phyloP scores from a whole-genome alignment of 2,888 invertebrate genomes.

The Caenorhabditis sulstoni region DNA sequence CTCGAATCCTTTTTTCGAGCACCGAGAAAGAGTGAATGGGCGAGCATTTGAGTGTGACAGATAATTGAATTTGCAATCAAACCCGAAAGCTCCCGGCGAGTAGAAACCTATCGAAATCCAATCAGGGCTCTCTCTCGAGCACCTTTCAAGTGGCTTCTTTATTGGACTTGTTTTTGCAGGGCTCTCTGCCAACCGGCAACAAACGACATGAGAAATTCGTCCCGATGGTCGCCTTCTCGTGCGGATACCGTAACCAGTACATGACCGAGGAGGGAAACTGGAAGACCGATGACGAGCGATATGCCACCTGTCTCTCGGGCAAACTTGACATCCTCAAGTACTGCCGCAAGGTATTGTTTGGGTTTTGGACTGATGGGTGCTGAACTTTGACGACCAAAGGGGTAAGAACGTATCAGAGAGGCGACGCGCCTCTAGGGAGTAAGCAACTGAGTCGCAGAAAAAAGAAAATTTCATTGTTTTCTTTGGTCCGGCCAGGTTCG shows the following conservation, averaged over 20 bases:
- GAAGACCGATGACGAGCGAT: slow-evolving; percentile 75
- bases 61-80: slow-evolving; percentile 33
- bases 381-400: slow-evolving; percentile 7
- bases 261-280: slow-evolving; percentile 77
- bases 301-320: slow-evolving; percentile 79
- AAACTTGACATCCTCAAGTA: slow-evolving; percentile 80
- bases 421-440: not conserved
- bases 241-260: slow-evolving; percentile 79
- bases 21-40: not conserved
- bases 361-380: not conserved
- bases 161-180: slow-evolving; percentile 47
- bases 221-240: slow-evolving; percentile 80
- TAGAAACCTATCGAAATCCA: slow-evolving; percentile 43
- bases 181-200: slow-evolving; percentile 23
- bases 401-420: not conserved
- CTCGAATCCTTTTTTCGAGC: too few species aligned
- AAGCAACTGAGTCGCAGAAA: slow-evolving; percentile 3
- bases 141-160: slow-evolving; percentile 31
- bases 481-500: slow-evolving; percentile 12
- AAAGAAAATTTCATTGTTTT: slow-evolving; percentile 9
- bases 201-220: slow-evolving; percentile 76
- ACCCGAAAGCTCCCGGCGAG: not conserved
- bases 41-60: not conserved
- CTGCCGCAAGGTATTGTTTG: slow-evolving; percentile 76
- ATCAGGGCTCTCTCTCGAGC: slow-evolving; percentile 35